Conservation (phyloP, 2,888 invertebrate species). For the Stenchaetothrips biformis region DNA sequence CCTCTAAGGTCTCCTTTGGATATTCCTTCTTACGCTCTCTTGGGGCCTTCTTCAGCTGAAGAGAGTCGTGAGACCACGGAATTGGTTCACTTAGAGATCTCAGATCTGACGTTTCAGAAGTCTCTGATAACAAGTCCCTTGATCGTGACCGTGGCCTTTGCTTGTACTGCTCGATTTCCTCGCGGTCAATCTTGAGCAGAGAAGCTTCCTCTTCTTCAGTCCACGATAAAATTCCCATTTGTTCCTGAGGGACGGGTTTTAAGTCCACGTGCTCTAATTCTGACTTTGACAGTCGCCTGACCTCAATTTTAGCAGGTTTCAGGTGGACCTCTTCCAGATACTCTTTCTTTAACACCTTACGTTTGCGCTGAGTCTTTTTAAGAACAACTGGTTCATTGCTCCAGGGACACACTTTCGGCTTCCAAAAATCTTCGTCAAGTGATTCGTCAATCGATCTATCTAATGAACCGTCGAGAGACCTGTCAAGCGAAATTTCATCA, state of each 20-base stretch:
- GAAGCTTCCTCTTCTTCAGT: conserved; percentile 39
- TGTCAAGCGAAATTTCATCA: neutral
- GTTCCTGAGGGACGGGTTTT: neutral
- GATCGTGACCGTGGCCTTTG: neutral
- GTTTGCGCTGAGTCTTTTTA: conserved; percentile 31
- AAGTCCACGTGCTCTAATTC: conserved; percentile 40
- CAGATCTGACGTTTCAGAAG: neutral
- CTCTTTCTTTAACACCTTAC: conserved; percentile 30
- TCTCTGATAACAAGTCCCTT: neutral
- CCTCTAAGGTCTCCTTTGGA: conserved; percentile 45
- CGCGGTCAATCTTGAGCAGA: conserved; percentile 28
- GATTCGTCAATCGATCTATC: neutral
- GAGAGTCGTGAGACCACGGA: conserved; percentile 62
- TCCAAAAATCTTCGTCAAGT: neutral
- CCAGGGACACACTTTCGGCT: neutral
- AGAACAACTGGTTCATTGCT: neutral
- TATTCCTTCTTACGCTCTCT: conserved; percentile 44
- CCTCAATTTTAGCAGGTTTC: conserved; percentile 50
- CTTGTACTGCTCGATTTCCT: neutral
- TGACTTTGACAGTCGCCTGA: conserved; percentile 40
- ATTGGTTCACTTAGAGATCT: conserved; percentile 37
- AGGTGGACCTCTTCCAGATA: conserved; percentile 29
- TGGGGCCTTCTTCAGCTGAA: conserved; percentile 52
- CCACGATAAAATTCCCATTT: neutral
- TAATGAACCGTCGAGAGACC: neutral